Evolutionary conservation across 1,140 invertebrate genomes (phyloP).

Genomic region (Mactra quadrangularis): DNA sequence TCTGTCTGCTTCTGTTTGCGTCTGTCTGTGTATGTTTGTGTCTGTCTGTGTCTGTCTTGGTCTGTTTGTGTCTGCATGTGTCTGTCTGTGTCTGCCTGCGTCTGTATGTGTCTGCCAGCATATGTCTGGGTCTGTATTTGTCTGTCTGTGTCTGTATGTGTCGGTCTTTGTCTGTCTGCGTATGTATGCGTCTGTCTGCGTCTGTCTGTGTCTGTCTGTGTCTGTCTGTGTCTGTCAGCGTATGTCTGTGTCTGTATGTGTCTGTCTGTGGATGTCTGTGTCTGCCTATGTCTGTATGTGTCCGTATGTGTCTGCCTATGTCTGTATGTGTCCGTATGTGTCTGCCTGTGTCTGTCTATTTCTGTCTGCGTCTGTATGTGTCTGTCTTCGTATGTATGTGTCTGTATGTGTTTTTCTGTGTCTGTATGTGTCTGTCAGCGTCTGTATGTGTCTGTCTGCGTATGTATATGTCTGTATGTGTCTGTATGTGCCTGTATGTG

Average conservation of each 20-base stretch:
- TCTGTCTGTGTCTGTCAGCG: neutral
- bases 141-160: conserved; percentile 15
- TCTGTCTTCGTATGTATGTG: conserved; percentile 33
- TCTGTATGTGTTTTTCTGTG: conserved; percentile 30
- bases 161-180: neutral
- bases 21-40: too few species aligned
- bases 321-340: conserved; percentile 7
- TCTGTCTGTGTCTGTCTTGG: neutral
- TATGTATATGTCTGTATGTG: conserved; percentile 6
- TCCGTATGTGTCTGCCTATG: neutral
- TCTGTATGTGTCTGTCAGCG: conserved; percentile 28
- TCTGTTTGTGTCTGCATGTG: neutral
- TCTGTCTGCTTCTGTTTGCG: too few species aligned
- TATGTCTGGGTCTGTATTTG: conserved; percentile 5
- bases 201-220: too few species aligned
- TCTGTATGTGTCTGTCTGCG: too few species aligned
- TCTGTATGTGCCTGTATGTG: conserved; percentile 33
- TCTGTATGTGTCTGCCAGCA: too few species aligned
- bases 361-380: too few species aligned
- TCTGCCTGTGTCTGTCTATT: conserved; percentile 19
- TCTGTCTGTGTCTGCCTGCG: conserved; percentile 2
- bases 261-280: neutral
- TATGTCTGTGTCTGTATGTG: neutral
- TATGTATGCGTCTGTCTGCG: too few species aligned
- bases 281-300: conserved; percentile 25